A percentile compares a stretch with the other conserved stretches of the same genome.
Conservation (phyloP, 2,888 invertebrate species). For the Volucella bombylans region DNA sequence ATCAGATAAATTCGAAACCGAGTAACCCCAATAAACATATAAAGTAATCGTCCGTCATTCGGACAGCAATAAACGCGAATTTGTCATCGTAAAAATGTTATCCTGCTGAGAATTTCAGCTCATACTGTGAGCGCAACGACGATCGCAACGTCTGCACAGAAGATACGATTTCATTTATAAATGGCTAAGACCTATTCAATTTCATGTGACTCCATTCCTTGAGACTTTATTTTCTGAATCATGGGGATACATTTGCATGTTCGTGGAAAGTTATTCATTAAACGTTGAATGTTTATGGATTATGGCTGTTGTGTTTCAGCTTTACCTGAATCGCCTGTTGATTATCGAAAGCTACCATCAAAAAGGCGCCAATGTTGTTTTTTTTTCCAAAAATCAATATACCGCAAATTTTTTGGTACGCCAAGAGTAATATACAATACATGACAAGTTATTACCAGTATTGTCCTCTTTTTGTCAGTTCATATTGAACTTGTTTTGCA, state of each 20-base stretch:
- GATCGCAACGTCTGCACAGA: conserved; percentile 54
- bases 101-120: conserved; percentile 64
- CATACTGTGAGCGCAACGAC: conserved; percentile 40
- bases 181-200: conserved; percentile 47
- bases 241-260: conserved; percentile 32
- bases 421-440: too few species aligned
- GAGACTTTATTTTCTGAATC: conserved; percentile 37
- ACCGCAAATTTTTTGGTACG: too few species aligned
- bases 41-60: conserved; percentile 74
- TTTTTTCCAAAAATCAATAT: too few species aligned
- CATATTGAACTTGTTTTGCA: too few species aligned
- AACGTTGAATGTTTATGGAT: conserved; percentile 42
- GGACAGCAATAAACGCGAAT: conserved; percentile 73
- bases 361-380: too few species aligned
- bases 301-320: conserved; percentile 8
- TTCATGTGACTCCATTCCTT: conserved; percentile 43
- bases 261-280: conserved; percentile 26
- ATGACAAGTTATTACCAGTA: too few species aligned
- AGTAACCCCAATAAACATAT: conserved; percentile 64
- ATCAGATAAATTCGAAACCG: conserved; percentile 59
- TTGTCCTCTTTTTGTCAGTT: too few species aligned
- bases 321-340: neutral
- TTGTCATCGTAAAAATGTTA: conserved; percentile 75
- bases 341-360: neutral
- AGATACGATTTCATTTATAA: conserved; percentile 66